Evolutionary conservation across 1,140 invertebrate genomes (phyloP).

Genomic region (Diprion similis): DNA sequence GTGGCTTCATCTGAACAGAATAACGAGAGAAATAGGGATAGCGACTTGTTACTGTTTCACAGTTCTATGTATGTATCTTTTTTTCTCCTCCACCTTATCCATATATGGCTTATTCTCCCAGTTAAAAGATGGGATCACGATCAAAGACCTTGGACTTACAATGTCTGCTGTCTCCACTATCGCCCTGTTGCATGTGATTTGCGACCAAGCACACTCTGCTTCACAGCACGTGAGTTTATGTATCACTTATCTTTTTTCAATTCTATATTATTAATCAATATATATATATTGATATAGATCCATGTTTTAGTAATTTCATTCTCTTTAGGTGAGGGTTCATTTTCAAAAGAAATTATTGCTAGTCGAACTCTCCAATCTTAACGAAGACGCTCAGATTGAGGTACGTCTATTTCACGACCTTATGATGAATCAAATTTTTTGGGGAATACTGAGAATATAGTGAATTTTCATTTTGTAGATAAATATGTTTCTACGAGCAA

Average conservation of each 20-base stretch:
- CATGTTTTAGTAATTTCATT: conserved; percentile 10
- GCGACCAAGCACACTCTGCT: conserved; percentile 72
- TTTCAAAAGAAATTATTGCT: conserved; percentile 74
- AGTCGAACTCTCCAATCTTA: conserved; percentile 73
- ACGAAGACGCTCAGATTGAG: conserved; percentile 66
- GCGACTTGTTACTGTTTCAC: conserved; percentile 69
- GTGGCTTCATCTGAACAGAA: conserved; percentile 70
- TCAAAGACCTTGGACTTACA: conserved; percentile 70
- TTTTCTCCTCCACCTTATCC: conserved; percentile 72
- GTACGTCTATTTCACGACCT: conserved; percentile 4
- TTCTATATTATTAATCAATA: not conserved
- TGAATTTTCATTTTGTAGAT: conserved; percentile 54
- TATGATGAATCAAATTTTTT: not conserved
- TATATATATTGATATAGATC: conserved; percentile 12
- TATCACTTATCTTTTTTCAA: not conserved
- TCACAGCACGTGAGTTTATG: conserved; percentile 62
- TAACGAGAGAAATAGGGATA: conserved; percentile 68
- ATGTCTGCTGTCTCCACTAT: conserved; percentile 69
- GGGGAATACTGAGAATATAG: not conserved
- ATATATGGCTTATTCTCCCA: conserved; percentile 73
- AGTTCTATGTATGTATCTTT: conserved; percentile 70
- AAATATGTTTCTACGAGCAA: conserved; percentile 73
- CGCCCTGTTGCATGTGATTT: conserved; percentile 69
- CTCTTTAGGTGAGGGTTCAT: conserved; percentile 65
- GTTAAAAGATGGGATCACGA: conserved; percentile 70